Conservation (phyloP, 2,113 vertebrate species). For the Stigmatopora nigra region DNA sequence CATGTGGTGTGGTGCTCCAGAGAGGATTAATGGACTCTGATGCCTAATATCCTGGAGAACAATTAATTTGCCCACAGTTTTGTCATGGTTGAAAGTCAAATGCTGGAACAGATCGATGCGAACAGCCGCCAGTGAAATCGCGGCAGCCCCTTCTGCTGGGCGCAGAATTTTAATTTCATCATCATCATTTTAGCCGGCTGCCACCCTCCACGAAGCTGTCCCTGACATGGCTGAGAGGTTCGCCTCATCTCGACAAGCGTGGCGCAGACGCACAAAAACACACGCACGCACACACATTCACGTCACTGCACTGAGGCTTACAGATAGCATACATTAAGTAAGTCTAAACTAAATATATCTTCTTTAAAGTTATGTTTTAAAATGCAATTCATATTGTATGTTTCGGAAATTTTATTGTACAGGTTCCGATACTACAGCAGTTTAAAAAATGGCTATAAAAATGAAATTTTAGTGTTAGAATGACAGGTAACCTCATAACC, state of each 20-base stretch:
- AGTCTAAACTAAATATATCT: not conserved
- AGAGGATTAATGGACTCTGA: constrained; percentile 99
- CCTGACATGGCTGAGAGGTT: constrained; percentile 71
- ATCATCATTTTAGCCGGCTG: constrained; percentile 78
- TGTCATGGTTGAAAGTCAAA: constrained; percentile 99
- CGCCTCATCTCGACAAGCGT: constrained; percentile 56
- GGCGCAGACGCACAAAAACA: constrained; percentile 17
- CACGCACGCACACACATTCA: constrained; percentile 11
- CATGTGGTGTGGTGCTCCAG: constrained; percentile 83
- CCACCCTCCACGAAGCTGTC: constrained; percentile 76
- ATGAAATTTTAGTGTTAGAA: not conserved
- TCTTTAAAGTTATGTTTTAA: not conserved
- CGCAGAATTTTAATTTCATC: constrained; percentile 95
- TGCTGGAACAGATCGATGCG: constrained; percentile 99
- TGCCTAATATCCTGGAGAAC: constrained; percentile 99
- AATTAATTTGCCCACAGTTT: constrained; percentile 99
- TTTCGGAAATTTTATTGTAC: not conserved
- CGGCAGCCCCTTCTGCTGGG: constrained; percentile 86
- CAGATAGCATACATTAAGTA: not conserved
- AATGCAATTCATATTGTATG: not conserved
- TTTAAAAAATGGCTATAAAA: not conserved
- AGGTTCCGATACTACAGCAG: not conserved
- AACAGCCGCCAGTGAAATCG: constrained; percentile 81
- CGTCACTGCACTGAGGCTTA: constrained; percentile 17
- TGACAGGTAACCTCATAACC: not conserved